Evolutionary conservation across 2,113 vertebrate genomes (phyloP), one percentile per base, ranked within the genome.

Genomic region (Megaceryle torquata): DNA sequence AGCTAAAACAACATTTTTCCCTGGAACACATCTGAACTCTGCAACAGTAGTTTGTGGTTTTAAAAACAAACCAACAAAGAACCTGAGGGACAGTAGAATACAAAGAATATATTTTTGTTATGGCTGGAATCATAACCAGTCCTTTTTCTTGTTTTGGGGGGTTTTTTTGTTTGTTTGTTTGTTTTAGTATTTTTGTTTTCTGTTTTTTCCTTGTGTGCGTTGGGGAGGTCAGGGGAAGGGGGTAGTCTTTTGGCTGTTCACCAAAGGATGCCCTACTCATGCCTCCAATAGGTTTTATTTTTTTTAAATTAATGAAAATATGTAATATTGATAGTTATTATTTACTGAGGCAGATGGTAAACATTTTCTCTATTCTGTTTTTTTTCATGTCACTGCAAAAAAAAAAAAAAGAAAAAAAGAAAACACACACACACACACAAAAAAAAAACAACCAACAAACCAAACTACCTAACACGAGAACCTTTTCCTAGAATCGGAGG

Each of bases 61-160:
- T 92, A 97, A 97, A 97, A 97, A 96, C 91, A 97, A 97, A 89
- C 93, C 91, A n/a, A 96, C 80, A 88, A 97, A 28, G 81, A 96
- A 98, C 97, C 97, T 98, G 98, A 99, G 98, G 98, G 98, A 98
- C 98, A 97, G 97, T 97, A 98, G 98, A 98, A 97, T 97, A 98
- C 98, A 98, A 99, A 99, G 99, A 98, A 98, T 99, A 98, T 99
- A 99, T 99, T 99, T 99, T 99, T 99, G 98, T 99, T 99, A 99
- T 98, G 97, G 97, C 97, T 97, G 98, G 97, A 89, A 79, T 96
- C 60, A 65, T 88, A 86, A 59, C 97, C 97, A 89, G 98, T 94
- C 97, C 91, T 96, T 93, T 95, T 96, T 95, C 91, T 96, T 96
- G 79, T 25, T 60, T 96, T 95, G 68, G 29, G 31, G 10, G n/a